Evolutionary conservation across 2,113 vertebrate species (phyloP).

Genomic region (Loxodonta africana): DNA sequence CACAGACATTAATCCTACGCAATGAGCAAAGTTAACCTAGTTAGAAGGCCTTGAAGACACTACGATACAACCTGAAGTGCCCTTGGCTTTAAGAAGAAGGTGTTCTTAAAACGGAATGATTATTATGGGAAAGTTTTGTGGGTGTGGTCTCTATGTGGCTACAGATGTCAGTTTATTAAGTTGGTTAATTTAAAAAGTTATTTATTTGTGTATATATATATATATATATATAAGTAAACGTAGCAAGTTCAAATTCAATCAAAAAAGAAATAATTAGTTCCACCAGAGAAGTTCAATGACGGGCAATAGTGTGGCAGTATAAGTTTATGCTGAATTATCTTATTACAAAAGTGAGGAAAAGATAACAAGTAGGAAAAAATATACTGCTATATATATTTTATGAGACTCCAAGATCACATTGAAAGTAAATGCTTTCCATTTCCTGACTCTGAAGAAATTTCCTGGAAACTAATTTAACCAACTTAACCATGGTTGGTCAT

Average conservation of each 20-base stretch:
- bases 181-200: not conserved
- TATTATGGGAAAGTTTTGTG: not conserved
- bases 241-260: not conserved
- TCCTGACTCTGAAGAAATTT: not conserved
- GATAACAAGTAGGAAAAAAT: not conserved
- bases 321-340: not conserved
- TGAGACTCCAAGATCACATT: not conserved
- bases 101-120: not conserved
- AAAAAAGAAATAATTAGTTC: not conserved
- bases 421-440: slow-evolving; percentile 2
- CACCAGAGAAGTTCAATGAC: not conserved
- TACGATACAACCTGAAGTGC: not conserved
- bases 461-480: not conserved
- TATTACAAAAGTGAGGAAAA: slow-evolving; percentile 10
- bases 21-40: not conserved
- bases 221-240: not conserved
- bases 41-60: not conserved
- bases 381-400: not conserved
- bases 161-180: not conserved
- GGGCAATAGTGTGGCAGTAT: not conserved
- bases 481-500: not conserved
- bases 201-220: not conserved
- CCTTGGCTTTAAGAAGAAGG: not conserved
- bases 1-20: not conserved
- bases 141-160: not conserved